phyloP scores from a whole-genome alignment of 92 coral and sea anemone species.

The Metridium senile region DNA sequence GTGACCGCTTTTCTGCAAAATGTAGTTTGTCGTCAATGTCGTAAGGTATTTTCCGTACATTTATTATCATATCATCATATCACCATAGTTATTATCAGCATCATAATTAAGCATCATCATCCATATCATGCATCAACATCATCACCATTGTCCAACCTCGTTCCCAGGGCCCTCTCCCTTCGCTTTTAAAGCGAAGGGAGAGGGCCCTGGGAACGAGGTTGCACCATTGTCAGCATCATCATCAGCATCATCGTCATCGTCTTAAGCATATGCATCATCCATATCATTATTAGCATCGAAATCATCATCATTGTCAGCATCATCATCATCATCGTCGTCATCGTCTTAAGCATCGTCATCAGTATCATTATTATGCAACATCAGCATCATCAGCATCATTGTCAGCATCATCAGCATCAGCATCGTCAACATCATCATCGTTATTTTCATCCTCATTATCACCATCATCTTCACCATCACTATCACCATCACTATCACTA shows the following conservation, averaged over 20 bases:
- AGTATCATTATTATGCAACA: not conserved
- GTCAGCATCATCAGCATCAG: not conserved
- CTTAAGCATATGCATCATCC: too few relatives aligned
- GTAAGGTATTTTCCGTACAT: too few relatives aligned
- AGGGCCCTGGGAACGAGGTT: too few relatives aligned
- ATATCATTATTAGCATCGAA: too few relatives aligned
- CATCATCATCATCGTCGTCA: not conserved
- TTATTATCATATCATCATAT: too few relatives aligned
- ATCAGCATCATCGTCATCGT: too few relatives aligned
- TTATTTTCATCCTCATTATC: not conserved
- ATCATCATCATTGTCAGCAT: not conserved
- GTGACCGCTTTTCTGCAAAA: slow-evolving; percentile 14
- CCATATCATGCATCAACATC: too few relatives aligned
- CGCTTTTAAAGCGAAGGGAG: too few relatives aligned
- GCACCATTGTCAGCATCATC: too few relatives aligned
- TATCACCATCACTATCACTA: not conserved
- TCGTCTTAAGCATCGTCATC: not conserved
- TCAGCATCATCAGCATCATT: not conserved
- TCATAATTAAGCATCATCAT: not conserved
- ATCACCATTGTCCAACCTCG: too few relatives aligned
- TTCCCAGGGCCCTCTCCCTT: too few relatives aligned
- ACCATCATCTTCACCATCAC: not conserved
- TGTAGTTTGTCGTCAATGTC: too few relatives aligned
- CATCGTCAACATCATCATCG: not conserved
- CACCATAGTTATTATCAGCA: not conserved